Base-by-base conservation (phyloP, 2,888 invertebrate species). In the Monoplex corrugatus region DNA sequence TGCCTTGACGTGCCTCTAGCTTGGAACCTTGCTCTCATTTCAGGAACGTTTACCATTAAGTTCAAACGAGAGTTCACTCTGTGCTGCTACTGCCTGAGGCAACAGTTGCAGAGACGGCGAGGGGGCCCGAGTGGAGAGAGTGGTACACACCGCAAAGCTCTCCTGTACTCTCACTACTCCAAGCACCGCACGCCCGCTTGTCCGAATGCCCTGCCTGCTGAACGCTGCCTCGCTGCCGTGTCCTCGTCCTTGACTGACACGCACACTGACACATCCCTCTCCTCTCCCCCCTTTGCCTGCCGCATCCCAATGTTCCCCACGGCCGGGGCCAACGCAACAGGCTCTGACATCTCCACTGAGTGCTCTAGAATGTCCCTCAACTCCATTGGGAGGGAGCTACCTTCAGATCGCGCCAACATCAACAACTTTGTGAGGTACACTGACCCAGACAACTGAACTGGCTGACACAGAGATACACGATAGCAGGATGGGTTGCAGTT, bases 31-130 rank as follows among this genome's bases (percentile, higher is more conserved):
- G 23, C 35, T 44, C 86, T 85, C 86, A 83, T 93, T 94, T 68
- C 94, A 95, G 95, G 95, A 75, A 92, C 94, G 92, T 95, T 94
- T 89, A 94, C 94, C 75, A 94, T 94, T 86, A 95, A 94, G 91
- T 94, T 95, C 92, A 94, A 94, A 90, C 90, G 94, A 90, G 94
- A 95, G 89, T 93, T 95, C 45, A 89, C 92, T 50, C 92, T 94
- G 63, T 95, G 95, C 89, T 94, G 94, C 90, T 94, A 93, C 88
- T 94, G 94, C 80, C 86, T 91, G 10, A 80, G 80, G 35, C 90
- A 90, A 8, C 87, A 68, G 32, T 80, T 87, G 86, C 75, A 83
- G 35, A 80, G 90, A 35, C 88, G 90, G 23, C 86, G 90, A 16
- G 45, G 44, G n/a, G 44, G 87, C 72, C 87, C 28, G n/a, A 63